Evolutionary conservation across 2,888 invertebrate species (phyloP), one percentile per base, ranked within the genome.

Genomic region (Rhamphomyia laevipes): DNA sequence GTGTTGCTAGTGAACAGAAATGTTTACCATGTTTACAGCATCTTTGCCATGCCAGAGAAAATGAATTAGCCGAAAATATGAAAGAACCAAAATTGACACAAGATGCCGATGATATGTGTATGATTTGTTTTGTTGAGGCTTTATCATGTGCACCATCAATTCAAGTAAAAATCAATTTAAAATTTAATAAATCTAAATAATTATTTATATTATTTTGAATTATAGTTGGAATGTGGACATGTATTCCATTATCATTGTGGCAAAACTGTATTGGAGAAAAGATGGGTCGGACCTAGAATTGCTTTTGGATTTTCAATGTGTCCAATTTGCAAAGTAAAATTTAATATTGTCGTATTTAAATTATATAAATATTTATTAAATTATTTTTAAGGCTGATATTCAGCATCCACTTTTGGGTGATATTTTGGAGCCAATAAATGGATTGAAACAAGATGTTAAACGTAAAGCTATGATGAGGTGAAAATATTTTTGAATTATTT

Each of bases 71-170:
- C 7, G 68, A 66, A 41, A 63, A 61, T 45, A 44, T 61, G 40
- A 64, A 61, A 31, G 66, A 66, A 35, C 70, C 71, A 7, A 74
- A 76, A 48, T 74, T 96, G 46, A 84, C 90, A 15, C 97, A 97
- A 70, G 97, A 97, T 68, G 92, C 92, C 0, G 97, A 97, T 63
- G 97, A 97, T 66, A 94, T 97, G 92, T 97, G 97, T 72, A 96
- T 97, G 91, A 92, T 97, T 59, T 97, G 97, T 69, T 97, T 97
- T 72, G 93, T 94, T 0, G 97, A 97, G 67, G 93, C 96, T 1
- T 73, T 97, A 40, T 88, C 93, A 30, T 93, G 90, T 56, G 95
- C 96, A 1, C 97, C 97, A 11, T 89, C 95, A 3, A 81, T 96
- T 63, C 88, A 89, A 75, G 84, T 85, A 64, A n/a, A 21, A 17